A percentile compares a stretch with the other conserved stretches of the same genome.
Evolutionary conservation across 2,888 invertebrate genomes (phyloP).

Genomic region (Morpho helenor): DNA sequence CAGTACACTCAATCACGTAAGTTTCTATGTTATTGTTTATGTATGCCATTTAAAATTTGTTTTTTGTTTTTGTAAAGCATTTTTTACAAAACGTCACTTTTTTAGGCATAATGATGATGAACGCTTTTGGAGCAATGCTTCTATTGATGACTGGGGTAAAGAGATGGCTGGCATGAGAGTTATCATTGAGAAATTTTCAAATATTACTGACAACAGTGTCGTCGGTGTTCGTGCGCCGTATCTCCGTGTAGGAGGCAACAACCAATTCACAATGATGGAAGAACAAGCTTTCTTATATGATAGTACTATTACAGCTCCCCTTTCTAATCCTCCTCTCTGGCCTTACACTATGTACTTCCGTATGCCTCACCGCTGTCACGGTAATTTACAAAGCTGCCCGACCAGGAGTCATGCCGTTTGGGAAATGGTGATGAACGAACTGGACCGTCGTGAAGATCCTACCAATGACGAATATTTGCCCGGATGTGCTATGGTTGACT

Average conservation of each 20-base stretch:
- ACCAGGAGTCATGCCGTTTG: conserved; percentile 95
- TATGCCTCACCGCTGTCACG: conserved; percentile 96
- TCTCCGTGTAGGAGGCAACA: conserved; percentile 94
- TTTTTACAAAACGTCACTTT: conserved; percentile 22
- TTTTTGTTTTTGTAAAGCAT: not conserved
- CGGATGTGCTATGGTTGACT: conserved; percentile 96
- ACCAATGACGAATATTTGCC: conserved; percentile 92
- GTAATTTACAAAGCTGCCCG: conserved; percentile 94
- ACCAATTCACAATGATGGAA: conserved; percentile 98
- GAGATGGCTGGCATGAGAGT: conserved; percentile 97
- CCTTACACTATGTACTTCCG: conserved; percentile 99
- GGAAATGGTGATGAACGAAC: conserved; percentile 98
- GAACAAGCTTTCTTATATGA: conserved; percentile 97
- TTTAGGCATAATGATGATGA: conserved; percentile 93
- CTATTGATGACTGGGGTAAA: conserved; percentile 95
- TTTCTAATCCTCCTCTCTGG: conserved; percentile 96
- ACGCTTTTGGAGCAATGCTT: conserved; percentile 95
- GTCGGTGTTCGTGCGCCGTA: conserved; percentile 95
- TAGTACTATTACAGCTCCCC: conserved; percentile 95
- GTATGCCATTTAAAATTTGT: not conserved
- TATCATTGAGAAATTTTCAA: conserved; percentile 93
- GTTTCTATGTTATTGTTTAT: conserved; percentile 44
- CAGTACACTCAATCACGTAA: conserved; percentile 96
- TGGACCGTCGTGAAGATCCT: conserved; percentile 95
- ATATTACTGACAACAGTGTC: conserved; percentile 93